Base-by-base conservation (phyloP, 2,113 vertebrate genomes). In the Periophthalmus modestus region DNA sequence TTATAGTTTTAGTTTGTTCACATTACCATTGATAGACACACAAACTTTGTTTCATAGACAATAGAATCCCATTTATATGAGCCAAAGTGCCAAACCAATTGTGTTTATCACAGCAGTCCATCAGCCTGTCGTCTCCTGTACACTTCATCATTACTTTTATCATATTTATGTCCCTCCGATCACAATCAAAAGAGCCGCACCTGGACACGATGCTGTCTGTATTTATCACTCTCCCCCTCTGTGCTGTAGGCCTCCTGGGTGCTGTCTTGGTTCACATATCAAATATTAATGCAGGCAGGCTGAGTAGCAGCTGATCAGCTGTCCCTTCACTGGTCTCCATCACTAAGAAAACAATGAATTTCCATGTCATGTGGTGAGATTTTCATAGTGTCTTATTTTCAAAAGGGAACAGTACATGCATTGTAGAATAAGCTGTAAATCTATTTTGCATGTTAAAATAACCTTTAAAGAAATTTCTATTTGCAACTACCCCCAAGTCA, bases 211-310 rank as follows among this genome's bases (percentile, higher is more conserved):
- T 76, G 23, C 13, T 78, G 77, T 70, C 81, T 69, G 13, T 81
- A 72, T 77, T 78, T 73, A 72, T 82, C 71, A 77, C 57, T 74
- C 72, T n/a, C 68, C 71, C n/a, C 57, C 59, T 50, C 61, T 66
- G 71, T n/a, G n/a, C 34, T 47, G 9, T 10, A 14, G 7, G 43
- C 70, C 73, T 78, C 48, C 43, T 34, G 58, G 54, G 75, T 75
- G 75, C 55, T 75, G 62, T 77, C 79, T 80, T 68, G 72, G 78
- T 88, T 82, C 76, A 83, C 78, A 82, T 82, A 85, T 89, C 67
- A 89, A 88, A 89, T 83, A 88, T 88, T 87, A 82, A 88, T 85
- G 65, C 71, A 62, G 70, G 70, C 65, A 78, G 77, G 77, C 82
- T 63, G 68, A 77, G 72, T 76, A 78, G 75, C 58, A 80, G 78